phyloP scores from a whole-genome alignment of 2,888 invertebrate species.

The Chymomyza amoena region DNA sequence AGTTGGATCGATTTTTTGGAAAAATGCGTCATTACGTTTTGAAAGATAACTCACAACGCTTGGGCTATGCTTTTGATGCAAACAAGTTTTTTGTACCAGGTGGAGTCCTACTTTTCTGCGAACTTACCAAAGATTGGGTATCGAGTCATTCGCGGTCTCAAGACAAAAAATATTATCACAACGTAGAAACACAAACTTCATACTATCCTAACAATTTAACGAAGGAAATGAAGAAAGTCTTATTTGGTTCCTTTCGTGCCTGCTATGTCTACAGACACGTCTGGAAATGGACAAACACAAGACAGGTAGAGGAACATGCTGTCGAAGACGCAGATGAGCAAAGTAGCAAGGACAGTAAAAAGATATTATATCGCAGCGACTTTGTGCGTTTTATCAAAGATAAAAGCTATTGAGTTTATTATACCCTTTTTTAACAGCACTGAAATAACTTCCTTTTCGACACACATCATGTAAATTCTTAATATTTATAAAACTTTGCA shows the following conservation, averaged over 20 bases:
- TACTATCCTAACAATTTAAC: slow-evolving; percentile 56
- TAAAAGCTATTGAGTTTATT: neutral
- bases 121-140: slow-evolving; percentile 63
- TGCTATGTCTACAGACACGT: slow-evolving; percentile 62
- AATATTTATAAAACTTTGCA: no score
- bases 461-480: no score
- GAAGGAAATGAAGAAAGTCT: slow-evolving; percentile 35
- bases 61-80: slow-evolving; percentile 72
- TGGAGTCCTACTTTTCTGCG: slow-evolving; percentile 76
- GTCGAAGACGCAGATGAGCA: slow-evolving; percentile 50
- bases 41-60: slow-evolving; percentile 74
- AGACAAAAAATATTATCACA: slow-evolving; percentile 71
- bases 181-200: slow-evolving; percentile 52
- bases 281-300: slow-evolving; percentile 77
- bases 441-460: no score
- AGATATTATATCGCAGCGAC: slow-evolving; percentile 68
- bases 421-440: no score
- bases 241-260: slow-evolving; percentile 75
- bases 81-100: slow-evolving; percentile 77
- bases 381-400: slow-evolving; percentile 55
- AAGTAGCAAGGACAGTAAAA: slow-evolving; percentile 51
- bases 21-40: slow-evolving; percentile 74
- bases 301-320: slow-evolving; percentile 74
- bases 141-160: slow-evolving; percentile 65
- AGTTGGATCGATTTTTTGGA: slow-evolving; percentile 72